Conservation (phyloP, 2,113 vertebrate genomes). For the Aldabrachelys gigantea region DNA sequence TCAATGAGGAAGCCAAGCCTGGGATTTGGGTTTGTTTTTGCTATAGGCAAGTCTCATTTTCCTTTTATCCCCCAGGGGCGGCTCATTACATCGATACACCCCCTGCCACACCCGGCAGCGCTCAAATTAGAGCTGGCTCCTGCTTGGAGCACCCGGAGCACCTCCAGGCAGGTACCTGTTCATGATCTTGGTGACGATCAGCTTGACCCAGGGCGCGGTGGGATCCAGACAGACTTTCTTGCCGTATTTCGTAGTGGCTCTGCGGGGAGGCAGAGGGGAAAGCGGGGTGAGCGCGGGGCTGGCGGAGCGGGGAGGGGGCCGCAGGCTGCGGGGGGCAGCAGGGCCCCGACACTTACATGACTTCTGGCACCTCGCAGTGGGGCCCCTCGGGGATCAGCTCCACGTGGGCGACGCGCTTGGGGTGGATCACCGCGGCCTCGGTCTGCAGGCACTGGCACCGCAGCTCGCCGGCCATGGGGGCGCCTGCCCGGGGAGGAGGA, state of each 20-base stretch:
- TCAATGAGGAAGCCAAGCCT: too few species aligned
- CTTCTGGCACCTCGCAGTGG: slow-evolving; percentile 48
- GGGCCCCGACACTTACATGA: slow-evolving; percentile 55
- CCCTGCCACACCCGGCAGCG: not conserved
- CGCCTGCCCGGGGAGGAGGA: not conserved
- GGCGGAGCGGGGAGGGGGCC: not conserved
- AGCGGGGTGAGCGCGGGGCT: too few species aligned
- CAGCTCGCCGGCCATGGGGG: not conserved
- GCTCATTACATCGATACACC: too few species aligned
- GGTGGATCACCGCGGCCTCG: not conserved
- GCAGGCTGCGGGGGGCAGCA: not conserved
- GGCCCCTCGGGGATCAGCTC: slow-evolving; percentile 41
- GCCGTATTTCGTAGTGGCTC: slow-evolving; percentile 79
- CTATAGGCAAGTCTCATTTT: too few species aligned
- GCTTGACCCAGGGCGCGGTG: slow-evolving; percentile 80
- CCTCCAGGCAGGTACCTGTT: slow-evolving; percentile 63
- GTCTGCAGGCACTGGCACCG: slow-evolving; percentile 47
- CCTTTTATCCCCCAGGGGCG: too few species aligned
- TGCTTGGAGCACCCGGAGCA: not conserved
- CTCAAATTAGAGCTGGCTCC: not conserved
- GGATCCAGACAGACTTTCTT: slow-evolving; percentile 79
- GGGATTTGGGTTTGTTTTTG: too few species aligned
- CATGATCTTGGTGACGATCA: slow-evolving; percentile 72
- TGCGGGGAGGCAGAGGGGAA: slow-evolving; percentile 39
- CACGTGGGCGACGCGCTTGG: slow-evolving; percentile 11